A percentile compares a stretch with the other conserved stretches of the same genome.
Evolutionary conservation across 1,140 invertebrate genomes (phyloP).

Genomic region (Cyphomyrmex costatus): DNA sequence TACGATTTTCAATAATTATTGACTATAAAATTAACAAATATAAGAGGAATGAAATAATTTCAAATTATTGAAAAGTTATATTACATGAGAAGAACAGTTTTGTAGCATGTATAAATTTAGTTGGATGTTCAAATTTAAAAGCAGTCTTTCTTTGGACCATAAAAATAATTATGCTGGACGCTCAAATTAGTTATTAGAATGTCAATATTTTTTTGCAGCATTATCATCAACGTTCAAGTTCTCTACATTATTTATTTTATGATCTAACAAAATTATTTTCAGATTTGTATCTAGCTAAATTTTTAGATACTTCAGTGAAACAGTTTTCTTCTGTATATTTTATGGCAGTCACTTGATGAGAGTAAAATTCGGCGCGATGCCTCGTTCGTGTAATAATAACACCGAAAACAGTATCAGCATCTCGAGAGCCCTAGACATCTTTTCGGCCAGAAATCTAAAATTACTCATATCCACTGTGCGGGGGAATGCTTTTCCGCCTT

Average conservation of each 20-base stretch:
- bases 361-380: constrained; percentile 3
- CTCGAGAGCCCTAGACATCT: constrained; percentile 43
- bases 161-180: too few species aligned
- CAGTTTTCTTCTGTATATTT: neutral
- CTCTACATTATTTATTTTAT: too few species aligned
- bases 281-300: too few species aligned
- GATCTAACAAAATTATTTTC: too few species aligned
- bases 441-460: constrained; percentile 61
- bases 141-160: too few species aligned
- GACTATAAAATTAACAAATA: neutral
- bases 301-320: too few species aligned
- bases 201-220: too few species aligned
- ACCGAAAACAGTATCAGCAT: constrained; percentile 1
- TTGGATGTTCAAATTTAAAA: too few species aligned
- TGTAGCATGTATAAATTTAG: too few species aligned
- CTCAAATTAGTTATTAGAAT: too few species aligned
- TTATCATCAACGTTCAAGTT: too few species aligned
- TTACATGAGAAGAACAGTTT: too few species aligned
- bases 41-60: neutral
- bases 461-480: constrained; percentile 42
- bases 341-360: neutral
- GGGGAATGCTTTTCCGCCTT: constrained; percentile 48
- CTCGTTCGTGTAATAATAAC: constrained; percentile 24
- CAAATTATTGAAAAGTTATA: neutral
- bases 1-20: neutral